Base-by-base conservation (phyloP, 2,113 vertebrate species). In the Bubalus kerabau region DNA sequence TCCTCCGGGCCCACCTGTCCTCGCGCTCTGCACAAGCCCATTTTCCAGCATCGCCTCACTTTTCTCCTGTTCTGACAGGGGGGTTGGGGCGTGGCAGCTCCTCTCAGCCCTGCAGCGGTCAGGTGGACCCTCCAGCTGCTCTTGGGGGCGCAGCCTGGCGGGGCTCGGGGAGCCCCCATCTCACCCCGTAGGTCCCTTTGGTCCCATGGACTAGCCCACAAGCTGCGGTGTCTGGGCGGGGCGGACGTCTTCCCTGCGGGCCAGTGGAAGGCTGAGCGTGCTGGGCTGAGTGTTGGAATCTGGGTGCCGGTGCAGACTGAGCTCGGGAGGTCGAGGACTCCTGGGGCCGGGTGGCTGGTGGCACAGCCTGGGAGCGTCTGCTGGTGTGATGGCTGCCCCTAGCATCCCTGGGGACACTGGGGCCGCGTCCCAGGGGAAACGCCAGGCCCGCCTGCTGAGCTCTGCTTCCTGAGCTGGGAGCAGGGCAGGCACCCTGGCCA, bases 401-500 rank as follows among this genome's bases (percentile, higher is more conserved):
- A 2, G n/a, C 6, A 3, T 56, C 64, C 6, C 0, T 0, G 15
- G 43, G 21, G 36, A 6, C 5, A 0, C 16, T 1, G 36, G n/a
- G 13, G 13, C 54, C 4, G 1, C 0, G 2, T 24, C 57, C 14
- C 9, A 24, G 36, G 10, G 6, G 82, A 62, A 26, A 40, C 2
- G 11, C 4, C 67, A 30, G 43, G 10, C 43, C 46, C 7, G 5
- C 0, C 0, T 10, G 62, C 46, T 4, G 32, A 87, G 52, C 24
- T 36, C 7, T 40, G 52, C 36, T 15, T 21, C 24, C 7, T 16
- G 26, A 13, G 59, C 12, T 4, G 17, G 17, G 48, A 32, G 80
- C 48, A 40, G 59, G n/a, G 59, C 48, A 36, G 40, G 46, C 32
- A 2, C 90, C 46, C 36, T 7, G 21, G 50, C 88, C 19, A 43